Base-by-base conservation (phyloP, 2,888 invertebrate genomes). In the Phania funesta region DNA sequence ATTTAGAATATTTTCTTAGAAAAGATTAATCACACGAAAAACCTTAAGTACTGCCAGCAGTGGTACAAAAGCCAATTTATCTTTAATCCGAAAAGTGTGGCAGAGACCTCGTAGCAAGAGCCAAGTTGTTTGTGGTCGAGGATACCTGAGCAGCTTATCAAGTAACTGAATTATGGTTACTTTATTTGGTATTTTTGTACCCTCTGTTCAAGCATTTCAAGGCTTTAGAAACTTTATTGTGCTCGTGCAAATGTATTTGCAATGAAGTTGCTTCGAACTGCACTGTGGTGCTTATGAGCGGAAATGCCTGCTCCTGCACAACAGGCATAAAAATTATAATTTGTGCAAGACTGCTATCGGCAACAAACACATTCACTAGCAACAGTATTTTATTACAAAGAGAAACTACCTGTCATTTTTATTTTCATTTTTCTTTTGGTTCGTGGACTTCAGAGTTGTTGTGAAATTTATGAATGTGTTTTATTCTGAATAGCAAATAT, bases 151-250 rank as follows among this genome's bases (percentile, higher is more conserved):
- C 24, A 13, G 70, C 35, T 46, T 22, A 64, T 60, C 41, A 22
- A 13, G 60, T 68, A 76, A 67, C 76, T 62, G 68, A 44, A 24
- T 50, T 67, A 16, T 26, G 46, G 35, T 48, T 35, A 56, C 20
- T 29, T 44, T 56, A 70, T 60, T 50, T 54, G 26, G 0, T 4
- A 26, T 35, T 20, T 71, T 71, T 71, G 26, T 71, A 18, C 8
- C 24, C 18, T 48, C 24, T 22, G n/a, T 16, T 71, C 26, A 60
- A 56, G 26, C 9, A 44, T 26, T 18, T 35, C 26, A n/a, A 13
- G 11, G 22, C 32, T 54, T 41, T 20, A 46, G 22, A 7, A 38
- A 38, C 38, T 24, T 13, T 18, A 52, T 52, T 67, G 24, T 7
- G 7, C 13, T 67, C 26, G 8, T 13, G 29, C 3, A 46, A 32